These are phyloP conservation scores for Apistogramma diplotaenia DNA, from an alignment of 2,113 vertebrate genomes.

Conservation along the genomic window DNA sequence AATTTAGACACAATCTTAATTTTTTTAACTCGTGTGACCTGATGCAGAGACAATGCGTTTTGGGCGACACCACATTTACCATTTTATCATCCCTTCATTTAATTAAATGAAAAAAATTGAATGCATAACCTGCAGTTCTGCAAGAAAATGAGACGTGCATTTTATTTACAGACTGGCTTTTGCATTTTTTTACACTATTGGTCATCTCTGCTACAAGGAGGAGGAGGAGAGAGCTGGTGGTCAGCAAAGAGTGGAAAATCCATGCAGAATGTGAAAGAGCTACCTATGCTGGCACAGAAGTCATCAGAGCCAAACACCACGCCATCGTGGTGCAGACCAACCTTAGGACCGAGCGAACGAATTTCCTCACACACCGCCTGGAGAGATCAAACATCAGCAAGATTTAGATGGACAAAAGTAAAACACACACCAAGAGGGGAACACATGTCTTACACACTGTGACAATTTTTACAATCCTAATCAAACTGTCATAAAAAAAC, in stretches of 20 bases:
- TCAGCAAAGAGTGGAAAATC: background rate
- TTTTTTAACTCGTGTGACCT: background rate
- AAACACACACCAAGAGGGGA: background rate
- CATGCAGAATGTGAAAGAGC: background rate
- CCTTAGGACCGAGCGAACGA: conserved; percentile 73
- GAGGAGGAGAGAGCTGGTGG: background rate
- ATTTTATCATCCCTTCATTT: background rate
- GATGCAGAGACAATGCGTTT: background rate
- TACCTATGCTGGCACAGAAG: conserved; percentile 99
- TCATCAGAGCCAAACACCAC: conserved; percentile 98
- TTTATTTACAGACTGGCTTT: background rate
- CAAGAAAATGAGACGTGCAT: background rate
- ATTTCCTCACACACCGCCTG: conserved; percentile 92
- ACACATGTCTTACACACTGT: background rate
- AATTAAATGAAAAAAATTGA: background rate
- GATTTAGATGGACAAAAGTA: background rate
- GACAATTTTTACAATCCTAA: background rate
- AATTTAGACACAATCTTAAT: background rate
- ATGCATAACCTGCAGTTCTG: background rate
- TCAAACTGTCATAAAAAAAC: background rate
- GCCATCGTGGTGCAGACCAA: conserved; percentile 88
- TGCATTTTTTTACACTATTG: background rate
- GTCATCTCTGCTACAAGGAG: background rate
- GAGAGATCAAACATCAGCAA: conserved; percentile 54
- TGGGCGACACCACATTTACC: background rate